These are phyloP conservation scores for Fopius arisanus DNA, from an alignment of 1,140 invertebrate genomes.

Conservation along the genomic window DNA sequence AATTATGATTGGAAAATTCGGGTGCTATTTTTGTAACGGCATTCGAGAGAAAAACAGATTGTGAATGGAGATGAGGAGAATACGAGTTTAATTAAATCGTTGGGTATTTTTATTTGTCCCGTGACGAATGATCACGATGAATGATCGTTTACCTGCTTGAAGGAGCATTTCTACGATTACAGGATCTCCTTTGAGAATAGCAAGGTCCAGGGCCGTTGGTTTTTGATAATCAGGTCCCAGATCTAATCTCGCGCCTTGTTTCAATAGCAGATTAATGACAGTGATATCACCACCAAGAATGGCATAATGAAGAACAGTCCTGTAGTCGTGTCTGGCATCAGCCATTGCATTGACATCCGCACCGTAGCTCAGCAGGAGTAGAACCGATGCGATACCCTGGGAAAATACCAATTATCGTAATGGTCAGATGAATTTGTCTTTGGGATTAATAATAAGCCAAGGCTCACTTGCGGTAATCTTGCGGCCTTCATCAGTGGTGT, in stretches of 20 bases:
- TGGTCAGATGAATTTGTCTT: no score
- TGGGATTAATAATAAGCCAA: conserved; percentile 17
- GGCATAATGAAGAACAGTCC: conserved; percentile 88
- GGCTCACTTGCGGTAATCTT: conserved; percentile 74
- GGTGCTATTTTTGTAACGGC: not conserved
- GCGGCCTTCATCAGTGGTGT: conserved; percentile 90
- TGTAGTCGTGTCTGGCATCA: conserved; percentile 80
- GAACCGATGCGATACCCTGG: conserved; percentile 79
- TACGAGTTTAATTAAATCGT: not conserved
- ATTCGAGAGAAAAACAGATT: not conserved
- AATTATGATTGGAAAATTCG: not conserved
- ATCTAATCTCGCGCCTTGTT: conserved; percentile 78
- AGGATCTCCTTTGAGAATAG: conserved; percentile 83
- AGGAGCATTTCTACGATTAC: conserved; percentile 76
- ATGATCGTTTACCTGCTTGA: conserved; percentile 66
- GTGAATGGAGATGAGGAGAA: not conserved
- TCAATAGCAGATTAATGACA: conserved; percentile 82
- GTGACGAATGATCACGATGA: no score
- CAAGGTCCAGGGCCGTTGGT: conserved; percentile 83
- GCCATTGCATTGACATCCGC: conserved; percentile 85
- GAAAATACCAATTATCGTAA: no score
- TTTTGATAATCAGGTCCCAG: conserved; percentile 75
- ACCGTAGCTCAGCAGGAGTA: conserved; percentile 79
- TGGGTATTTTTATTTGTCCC: not conserved
- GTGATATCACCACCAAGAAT: conserved; percentile 80